phyloP scores from a whole-genome alignment of 2,797 vertebrate species.

The Siniperca undulata region DNA sequence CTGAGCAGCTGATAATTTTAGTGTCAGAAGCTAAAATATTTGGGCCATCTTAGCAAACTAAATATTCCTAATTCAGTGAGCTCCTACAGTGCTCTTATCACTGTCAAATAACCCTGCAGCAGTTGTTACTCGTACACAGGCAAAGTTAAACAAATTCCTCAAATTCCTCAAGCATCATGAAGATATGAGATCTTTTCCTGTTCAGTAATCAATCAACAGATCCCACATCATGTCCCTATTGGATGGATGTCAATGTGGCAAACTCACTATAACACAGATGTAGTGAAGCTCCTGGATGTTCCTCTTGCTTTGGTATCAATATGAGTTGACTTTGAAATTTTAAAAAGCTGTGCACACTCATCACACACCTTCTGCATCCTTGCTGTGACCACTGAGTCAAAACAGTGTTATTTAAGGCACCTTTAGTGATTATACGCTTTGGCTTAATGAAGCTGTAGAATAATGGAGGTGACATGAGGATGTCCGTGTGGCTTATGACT shows the following conservation, averaged over 20 bases:
- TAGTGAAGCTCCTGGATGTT: neutral
- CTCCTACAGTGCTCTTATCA: neutral
- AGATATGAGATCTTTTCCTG: neutral
- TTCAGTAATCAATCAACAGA: neutral
- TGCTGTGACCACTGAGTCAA: constrained; percentile 14
- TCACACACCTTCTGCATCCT: constrained; percentile 14
- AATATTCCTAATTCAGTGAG: constrained; percentile 7
- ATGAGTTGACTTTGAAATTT: constrained; percentile 38
- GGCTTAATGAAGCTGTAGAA: constrained; percentile 31
- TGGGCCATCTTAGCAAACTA: neutral
- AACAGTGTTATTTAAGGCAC: constrained; percentile 19
- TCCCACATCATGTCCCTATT: neutral
- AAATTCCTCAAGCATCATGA: neutral
- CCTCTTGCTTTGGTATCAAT: neutral
- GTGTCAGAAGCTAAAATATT: neutral
- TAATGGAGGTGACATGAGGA: constrained; percentile 28
- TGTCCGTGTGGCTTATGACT: constrained; percentile 47
- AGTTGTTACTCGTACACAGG: neutral
- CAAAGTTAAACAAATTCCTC: neutral
- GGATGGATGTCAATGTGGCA: neutral
- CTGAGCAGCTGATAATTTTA: constrained; percentile 16
- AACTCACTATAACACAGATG: neutral
- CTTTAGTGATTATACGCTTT: constrained; percentile 23
- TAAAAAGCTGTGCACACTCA: neutral
- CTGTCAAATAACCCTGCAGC: neutral